Conservation (phyloP, 2,888 invertebrate species). For the Aspidapion aeneum region DNA sequence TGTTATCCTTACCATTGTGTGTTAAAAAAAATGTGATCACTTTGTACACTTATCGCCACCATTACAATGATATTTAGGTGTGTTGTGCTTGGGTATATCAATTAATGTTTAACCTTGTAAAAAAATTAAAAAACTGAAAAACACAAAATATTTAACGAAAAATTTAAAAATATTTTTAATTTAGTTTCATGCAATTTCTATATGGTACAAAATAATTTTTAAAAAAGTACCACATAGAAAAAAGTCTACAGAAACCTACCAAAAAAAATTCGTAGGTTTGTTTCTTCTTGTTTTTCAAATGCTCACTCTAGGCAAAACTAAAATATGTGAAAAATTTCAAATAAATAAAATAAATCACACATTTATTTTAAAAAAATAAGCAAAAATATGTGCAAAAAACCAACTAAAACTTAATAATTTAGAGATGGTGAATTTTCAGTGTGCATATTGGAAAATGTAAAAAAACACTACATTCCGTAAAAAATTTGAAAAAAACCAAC, state of each 20-base stretch:
- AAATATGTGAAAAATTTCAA: not conserved
- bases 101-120: too few relatives aligned
- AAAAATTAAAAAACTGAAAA: too few relatives aligned
- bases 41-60: not conserved
- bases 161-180: too few relatives aligned
- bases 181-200: too few relatives aligned
- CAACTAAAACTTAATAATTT: too few relatives aligned
- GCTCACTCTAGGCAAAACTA: conserved; percentile 47
- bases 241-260: conserved; percentile 34
- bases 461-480: not conserved
- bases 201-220: not conserved
- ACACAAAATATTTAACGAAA: too few relatives aligned
- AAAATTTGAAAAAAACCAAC: not conserved
- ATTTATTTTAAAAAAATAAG: too few relatives aligned
- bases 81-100: too few relatives aligned
- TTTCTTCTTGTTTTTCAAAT: conserved; percentile 38
- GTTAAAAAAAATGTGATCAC: not conserved
- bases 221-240: not conserved
- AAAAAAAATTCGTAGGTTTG: conserved; percentile 24
- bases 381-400: not conserved
- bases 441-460: not conserved
- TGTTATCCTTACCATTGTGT: not conserved
- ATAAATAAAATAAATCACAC: not conserved
- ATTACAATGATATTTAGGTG: not conserved
- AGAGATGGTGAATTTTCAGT: too few relatives aligned